Base-by-base conservation (phyloP, 2,113 vertebrate species). In the Murina feae region DNA sequence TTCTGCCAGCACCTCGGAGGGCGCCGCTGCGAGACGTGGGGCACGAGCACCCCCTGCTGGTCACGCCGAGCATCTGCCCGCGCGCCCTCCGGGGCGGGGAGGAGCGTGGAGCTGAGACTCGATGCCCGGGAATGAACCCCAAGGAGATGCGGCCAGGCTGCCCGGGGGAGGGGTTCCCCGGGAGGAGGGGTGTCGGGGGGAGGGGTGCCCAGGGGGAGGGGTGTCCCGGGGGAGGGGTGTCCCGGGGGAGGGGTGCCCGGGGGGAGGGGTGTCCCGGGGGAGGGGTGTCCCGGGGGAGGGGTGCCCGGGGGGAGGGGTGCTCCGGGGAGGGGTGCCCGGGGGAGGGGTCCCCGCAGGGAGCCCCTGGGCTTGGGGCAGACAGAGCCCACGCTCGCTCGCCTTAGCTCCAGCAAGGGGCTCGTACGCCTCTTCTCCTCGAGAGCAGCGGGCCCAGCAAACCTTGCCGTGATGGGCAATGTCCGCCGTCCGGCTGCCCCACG, bases 21-120 rank as follows among this genome's bases (percentile, higher is more conserved):
- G 23, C 1, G 2, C 0, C 4, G 21, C 32, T 9, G 2, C 16
- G 86, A 84, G 58, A 32, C 7, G 2, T 47, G 60, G 88, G 44
- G 12, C 79, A 28, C 4, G 49, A 58, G 5, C 75, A 30, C 96
- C 96, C 87, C 85, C 97, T 94, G 58, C 95, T 30, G 93, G 96
- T 25, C 75, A 80, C 1, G 76, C 51, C 3, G 0, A 49, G 63
- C 78, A 80, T 84, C 91, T 80, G 69, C 74, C 10, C 32, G 20
- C 16, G 51, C 4, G 23, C n/a, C 16, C 17, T 63, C 66, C 66
- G 28, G 51, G 42, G 20, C 12, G 18, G 23, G 32, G 12, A 60
- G 4, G 51, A 32, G 17, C 60, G 92, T 78, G 55, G 13, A 5
- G 65, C 32, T 74, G 14, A 32, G 63, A 20, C 37, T 5, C 30